Evolutionary conservation across 2,888 invertebrate species (phyloP).

Genomic region (Metacarcinus magister): DNA sequence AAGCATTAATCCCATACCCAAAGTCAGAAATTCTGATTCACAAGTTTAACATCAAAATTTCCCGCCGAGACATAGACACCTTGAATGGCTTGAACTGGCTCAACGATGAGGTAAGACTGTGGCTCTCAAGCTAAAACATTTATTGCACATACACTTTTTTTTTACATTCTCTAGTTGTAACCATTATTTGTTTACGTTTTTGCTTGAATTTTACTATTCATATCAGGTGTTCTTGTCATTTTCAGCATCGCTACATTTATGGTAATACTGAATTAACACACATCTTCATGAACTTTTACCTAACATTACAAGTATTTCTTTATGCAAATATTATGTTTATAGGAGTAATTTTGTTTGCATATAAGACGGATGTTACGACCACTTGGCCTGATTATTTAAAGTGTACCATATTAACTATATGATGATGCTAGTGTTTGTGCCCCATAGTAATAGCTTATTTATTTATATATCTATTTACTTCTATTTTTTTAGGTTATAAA

Average conservation of each 20-base stretch:
- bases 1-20: background rate
- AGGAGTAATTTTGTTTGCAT: no score
- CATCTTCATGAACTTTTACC: no score
- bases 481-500: conserved; percentile 89
- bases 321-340: no score
- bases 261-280: no score
- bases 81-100: conserved; percentile 94
- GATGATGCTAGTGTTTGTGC: no score
- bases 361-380: no score
- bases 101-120: conserved; percentile 89
- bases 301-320: no score
- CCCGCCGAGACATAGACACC: conserved; percentile 93
- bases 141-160: background rate
- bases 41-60: conserved; percentile 88
- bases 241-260: no score
- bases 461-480: background rate
- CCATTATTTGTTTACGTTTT: background rate
- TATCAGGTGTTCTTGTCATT: no score
- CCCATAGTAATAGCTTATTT: background rate
- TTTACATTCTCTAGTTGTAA: background rate
- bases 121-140: background rate
- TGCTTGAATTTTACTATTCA: no score
- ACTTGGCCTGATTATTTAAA: no score
- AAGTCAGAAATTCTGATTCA: conserved; percentile 88
- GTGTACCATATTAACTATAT: no score